phyloP scores from a whole-genome alignment of 2,888 invertebrate species.

The Galeopsomyia nigrocyanea region DNA sequence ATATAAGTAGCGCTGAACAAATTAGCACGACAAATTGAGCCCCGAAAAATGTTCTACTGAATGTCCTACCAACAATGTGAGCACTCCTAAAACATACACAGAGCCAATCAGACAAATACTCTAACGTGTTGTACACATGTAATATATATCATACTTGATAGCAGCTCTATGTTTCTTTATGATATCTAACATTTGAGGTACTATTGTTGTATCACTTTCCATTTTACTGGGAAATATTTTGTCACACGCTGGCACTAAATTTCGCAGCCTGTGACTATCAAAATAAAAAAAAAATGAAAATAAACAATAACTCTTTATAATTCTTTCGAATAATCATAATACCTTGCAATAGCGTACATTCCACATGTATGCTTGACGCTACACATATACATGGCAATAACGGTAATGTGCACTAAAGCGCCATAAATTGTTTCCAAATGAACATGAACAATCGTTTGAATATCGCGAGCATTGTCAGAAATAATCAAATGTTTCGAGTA shows the following conservation, averaged over 20 bases:
- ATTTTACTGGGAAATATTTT: background rate
- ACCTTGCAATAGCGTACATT: slow-evolving; percentile 27
- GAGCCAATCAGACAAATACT: background rate
- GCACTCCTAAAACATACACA: slow-evolving; percentile 18
- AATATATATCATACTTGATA: slow-evolving; percentile 22
- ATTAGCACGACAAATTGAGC: slow-evolving; percentile 7
- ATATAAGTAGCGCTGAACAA: slow-evolving; percentile 13
- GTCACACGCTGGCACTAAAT: background rate
- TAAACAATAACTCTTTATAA: no score
- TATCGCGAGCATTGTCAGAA: background rate
- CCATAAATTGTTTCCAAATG: background rate
- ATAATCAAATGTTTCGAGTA: slow-evolving; percentile 25
- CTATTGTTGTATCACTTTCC: background rate
- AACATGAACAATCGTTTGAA: slow-evolving; percentile 9
- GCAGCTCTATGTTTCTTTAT: slow-evolving; percentile 16
- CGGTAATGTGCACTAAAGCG: background rate
- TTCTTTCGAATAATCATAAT: no score
- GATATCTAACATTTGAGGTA: slow-evolving; percentile 1
- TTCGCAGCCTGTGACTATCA: slow-evolving; percentile 26
- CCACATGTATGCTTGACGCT: slow-evolving; percentile 25
- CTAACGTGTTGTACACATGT: no score
- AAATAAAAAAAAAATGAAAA: no score
- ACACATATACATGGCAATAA: slow-evolving; percentile 15
- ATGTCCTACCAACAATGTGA: slow-evolving; percentile 1
- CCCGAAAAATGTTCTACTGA: slow-evolving; percentile 18